phyloP scores from a whole-genome alignment of 1,140 invertebrate genomes.

The Euura saliciscinereae region DNA sequence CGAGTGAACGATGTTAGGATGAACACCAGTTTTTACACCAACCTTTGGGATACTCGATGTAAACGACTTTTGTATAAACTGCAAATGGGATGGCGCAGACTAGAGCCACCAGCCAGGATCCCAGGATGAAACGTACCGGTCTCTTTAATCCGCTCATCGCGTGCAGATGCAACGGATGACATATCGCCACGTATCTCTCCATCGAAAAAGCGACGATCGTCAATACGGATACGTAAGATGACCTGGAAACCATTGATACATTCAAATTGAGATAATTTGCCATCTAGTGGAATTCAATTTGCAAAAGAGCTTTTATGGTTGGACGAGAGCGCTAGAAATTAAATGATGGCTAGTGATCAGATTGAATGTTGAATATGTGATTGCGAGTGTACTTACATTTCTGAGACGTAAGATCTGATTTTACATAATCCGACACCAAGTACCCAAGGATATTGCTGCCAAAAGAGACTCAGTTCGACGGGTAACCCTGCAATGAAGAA shows the following conservation, averaged over 20 bases:
- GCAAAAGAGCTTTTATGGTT: too few species aligned
- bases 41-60: conserved; percentile 74
- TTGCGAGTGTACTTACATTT: conserved; percentile 70
- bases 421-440: conserved; percentile 85
- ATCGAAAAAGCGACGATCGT: conserved; percentile 89
- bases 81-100: conserved; percentile 82
- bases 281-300: too few species aligned
- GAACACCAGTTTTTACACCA: conserved; percentile 31
- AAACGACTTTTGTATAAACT: conserved; percentile 71
- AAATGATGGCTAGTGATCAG: neutral
- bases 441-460: conserved; percentile 93
- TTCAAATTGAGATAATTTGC: too few species aligned
- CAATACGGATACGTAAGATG: conserved; percentile 87
- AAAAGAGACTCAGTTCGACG: conserved; percentile 85
- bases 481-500: conserved; percentile 77
- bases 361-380: neutral
- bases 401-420: conserved; percentile 81
- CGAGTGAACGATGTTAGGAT: neutral
- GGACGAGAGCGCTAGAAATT: too few species aligned
- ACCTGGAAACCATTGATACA: conserved; percentile 59
- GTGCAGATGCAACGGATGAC: conserved; percentile 82
- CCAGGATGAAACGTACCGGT: conserved; percentile 79
- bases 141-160: conserved; percentile 80
- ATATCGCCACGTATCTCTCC: conserved; percentile 91
- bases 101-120: conserved; percentile 79